Conservation (phyloP, 37 sponge, comb jelly and placozoan genomes). For the Halichondria panicea region DNA sequence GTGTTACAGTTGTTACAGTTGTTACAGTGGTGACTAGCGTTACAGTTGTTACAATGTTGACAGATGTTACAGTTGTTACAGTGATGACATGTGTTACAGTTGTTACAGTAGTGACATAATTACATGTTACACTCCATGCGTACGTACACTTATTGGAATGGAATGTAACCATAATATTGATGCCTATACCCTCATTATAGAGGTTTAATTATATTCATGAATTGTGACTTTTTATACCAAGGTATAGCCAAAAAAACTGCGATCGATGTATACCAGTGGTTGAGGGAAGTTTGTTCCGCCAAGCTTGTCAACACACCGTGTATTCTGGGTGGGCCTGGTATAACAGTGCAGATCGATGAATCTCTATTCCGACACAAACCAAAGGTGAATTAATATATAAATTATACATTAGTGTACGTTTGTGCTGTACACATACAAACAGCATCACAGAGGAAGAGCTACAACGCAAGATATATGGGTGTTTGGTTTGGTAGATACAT, state of each 20-base stretch:
- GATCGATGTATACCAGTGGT: conserved; percentile 41
- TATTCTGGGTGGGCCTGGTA: conserved; percentile 28
- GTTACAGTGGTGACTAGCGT: no score
- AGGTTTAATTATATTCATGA: no score
- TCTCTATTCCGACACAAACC: conserved; percentile 50
- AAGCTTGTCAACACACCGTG: conserved; percentile 20
- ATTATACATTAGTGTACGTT: background rate
- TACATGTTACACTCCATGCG: no score
- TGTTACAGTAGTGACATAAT: no score
- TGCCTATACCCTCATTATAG: no score
- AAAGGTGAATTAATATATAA: conserved; percentile 24
- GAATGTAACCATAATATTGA: no score
- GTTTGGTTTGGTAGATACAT: conserved; percentile 69
- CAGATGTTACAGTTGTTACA: no score
- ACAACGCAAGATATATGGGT: conserved; percentile 62
- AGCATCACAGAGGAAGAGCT: conserved; percentile 60
- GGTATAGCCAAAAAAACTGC: conserved; percentile 11
- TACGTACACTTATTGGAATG: no score
- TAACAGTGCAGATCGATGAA: conserved; percentile 57
- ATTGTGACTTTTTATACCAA: no score
- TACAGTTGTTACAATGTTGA: no score
- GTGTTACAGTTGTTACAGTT: no score
- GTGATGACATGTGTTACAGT: no score
- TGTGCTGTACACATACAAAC: background rate
- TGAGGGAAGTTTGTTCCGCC: conserved; percentile 47